These are phyloP conservation scores for Rhabdornis inornatus DNA, from an alignment of 2,113 vertebrate genomes.

Conservation along the genomic window DNA sequence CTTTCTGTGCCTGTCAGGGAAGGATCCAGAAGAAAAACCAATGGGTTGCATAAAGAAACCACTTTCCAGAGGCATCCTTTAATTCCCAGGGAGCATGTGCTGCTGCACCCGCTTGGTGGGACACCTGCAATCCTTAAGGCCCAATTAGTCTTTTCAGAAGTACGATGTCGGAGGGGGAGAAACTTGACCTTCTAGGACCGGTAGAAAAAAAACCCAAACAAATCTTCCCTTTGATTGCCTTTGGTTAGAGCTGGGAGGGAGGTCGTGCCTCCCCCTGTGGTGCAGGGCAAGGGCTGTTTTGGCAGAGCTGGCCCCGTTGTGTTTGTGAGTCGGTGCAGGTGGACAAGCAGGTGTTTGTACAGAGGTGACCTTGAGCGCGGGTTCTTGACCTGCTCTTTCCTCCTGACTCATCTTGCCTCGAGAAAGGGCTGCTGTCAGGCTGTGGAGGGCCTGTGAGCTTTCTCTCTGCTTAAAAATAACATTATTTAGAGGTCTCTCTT, in stretches of 20 bases:
- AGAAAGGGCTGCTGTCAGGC: constrained; percentile 8
- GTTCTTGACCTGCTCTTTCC: constrained; percentile 67
- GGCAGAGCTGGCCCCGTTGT: constrained; percentile 14
- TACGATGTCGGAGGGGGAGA: neutral
- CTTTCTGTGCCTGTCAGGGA: neutral
- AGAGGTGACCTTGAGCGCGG: constrained; percentile 50
- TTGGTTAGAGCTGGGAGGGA: neutral
- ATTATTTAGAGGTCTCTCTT: neutral
- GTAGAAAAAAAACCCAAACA: neutral
- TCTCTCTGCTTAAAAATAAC: neutral
- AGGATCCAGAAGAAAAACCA: neutral
- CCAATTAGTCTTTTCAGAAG: constrained; percentile 56
- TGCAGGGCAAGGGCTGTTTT: constrained; percentile 26
- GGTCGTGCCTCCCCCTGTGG: neutral
- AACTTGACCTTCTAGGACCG: constrained; percentile 40
- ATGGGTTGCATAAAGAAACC: neutral
- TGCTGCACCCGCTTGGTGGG: neutral
- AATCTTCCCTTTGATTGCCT: constrained; percentile 47
- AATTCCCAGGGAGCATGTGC: neutral
- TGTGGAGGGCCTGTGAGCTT: neutral
- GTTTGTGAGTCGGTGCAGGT: constrained; percentile 62
- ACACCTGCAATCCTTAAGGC: constrained; percentile 35
- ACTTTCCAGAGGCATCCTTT: constrained; percentile 1
- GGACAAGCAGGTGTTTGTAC: constrained; percentile 70
- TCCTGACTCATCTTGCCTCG: constrained; percentile 58